These are phyloP conservation scores for Rissa tridactyla DNA, from an alignment of 2,113 vertebrate species.

Conservation along the genomic window DNA sequence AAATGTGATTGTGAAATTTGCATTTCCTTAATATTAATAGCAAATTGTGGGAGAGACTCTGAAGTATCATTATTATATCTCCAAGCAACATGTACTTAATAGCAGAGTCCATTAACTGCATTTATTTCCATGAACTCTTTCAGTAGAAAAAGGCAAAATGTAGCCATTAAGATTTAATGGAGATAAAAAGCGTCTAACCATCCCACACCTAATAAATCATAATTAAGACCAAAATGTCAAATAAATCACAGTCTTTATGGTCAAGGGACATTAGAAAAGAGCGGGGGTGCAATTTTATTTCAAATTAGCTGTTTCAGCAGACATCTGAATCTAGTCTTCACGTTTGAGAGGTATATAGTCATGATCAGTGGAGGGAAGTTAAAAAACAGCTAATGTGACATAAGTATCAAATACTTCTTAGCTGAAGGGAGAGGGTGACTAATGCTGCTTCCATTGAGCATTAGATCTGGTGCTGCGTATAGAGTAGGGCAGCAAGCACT, in stretches of 20 bases:
- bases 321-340: background rate
- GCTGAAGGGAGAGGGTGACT: background rate
- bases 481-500: background rate
- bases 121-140: constrained; percentile 40
- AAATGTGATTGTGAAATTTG: constrained; percentile 54
- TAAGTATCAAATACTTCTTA: background rate
- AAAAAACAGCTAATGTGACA: background rate
- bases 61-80: constrained; percentile 57
- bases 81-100: constrained; percentile 55
- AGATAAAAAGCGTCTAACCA: background rate
- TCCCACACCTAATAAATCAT: constrained; percentile 30
- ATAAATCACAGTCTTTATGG: constrained; percentile 8
- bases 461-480: background rate
- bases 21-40: constrained; percentile 58
- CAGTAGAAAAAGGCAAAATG: constrained; percentile 40
- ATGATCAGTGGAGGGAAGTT: background rate
- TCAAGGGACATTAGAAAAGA: background rate
- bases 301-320: background rate
- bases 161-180: constrained; percentile 48
- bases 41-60: constrained; percentile 54
- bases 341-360: background rate
- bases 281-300: background rate
- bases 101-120: constrained; percentile 39
- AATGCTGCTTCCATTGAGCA: background rate
- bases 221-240: constrained; percentile 31